A percentile compares a stretch with the other conserved stretches of the same genome.
phyloP scores from a whole-genome alignment of 37 sponge, comb jelly and placozoan species.

The Cliona cf. orientalis region DNA sequence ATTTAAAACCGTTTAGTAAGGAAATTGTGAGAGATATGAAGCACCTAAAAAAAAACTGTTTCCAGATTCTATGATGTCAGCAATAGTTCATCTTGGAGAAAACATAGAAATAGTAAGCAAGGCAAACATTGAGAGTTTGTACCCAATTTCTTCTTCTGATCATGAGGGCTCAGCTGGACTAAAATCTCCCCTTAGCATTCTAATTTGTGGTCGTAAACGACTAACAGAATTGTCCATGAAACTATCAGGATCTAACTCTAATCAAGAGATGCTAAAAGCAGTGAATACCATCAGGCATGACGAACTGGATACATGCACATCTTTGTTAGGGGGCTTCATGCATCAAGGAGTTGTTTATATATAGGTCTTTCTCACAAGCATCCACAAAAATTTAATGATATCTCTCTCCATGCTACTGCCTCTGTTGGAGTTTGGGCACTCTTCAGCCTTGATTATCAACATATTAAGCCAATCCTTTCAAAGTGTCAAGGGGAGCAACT shows the following conservation, averaged over 20 bases:
- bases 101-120: too few relatives aligned
- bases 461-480: slow-evolving; percentile 26
- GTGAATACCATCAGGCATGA: slow-evolving; percentile 8
- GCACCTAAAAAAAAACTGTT: too few relatives aligned
- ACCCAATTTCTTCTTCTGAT: too few relatives aligned
- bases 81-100: too few relatives aligned
- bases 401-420: slow-evolving; percentile 19
- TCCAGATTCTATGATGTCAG: too few relatives aligned
- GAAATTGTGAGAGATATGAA: too few relatives aligned
- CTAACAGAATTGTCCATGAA: neutral
- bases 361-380: slow-evolving; percentile 23
- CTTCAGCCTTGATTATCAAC: slow-evolving; percentile 40
- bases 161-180: neutral
- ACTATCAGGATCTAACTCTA: neutral
- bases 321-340: slow-evolving; percentile 66
- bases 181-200: slow-evolving; percentile 20
- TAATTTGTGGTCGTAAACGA: neutral
- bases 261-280: slow-evolving; percentile 29
- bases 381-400: slow-evolving; percentile 20
- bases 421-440: slow-evolving; percentile 69
- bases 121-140: too few relatives aligned
- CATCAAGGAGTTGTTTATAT: slow-evolving; percentile 31
- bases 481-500: slow-evolving; percentile 9
- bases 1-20: too few relatives aligned
- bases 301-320: slow-evolving; percentile 14